Evolutionary conservation across 2,113 vertebrate species (phyloP).

Genomic region (Lophotis ruficrista): DNA sequence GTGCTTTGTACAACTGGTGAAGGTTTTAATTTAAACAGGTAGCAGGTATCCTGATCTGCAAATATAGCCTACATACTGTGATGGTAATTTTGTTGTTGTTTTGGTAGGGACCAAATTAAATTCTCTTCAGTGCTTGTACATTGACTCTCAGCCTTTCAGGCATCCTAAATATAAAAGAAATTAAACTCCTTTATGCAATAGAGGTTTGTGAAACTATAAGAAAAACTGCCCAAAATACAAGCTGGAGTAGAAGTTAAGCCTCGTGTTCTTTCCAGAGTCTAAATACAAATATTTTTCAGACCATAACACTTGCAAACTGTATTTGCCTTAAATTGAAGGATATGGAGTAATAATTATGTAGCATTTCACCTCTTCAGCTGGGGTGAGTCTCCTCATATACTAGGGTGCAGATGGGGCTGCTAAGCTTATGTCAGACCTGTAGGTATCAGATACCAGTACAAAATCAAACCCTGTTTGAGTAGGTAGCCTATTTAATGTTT

Average conservation of each 20-base stretch:
- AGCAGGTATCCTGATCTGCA: neutral
- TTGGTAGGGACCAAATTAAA: neutral
- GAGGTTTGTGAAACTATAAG: neutral
- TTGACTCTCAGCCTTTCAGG: neutral
- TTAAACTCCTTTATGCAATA: neutral
- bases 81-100: neutral
- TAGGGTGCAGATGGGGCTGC: neutral
- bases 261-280: neutral
- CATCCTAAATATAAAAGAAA: neutral
- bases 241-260: neutral
- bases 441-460: neutral
- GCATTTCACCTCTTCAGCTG: neutral
- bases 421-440: neutral
- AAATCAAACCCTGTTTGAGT: neutral
- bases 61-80: neutral
- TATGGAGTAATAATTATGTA: neutral
- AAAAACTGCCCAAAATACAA: neutral
- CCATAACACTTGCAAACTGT: neutral
- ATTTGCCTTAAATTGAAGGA: neutral
- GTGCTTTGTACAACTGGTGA: neutral
- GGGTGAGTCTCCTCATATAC: neutral
- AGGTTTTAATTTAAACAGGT: neutral
- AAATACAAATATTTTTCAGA: slow-evolving; percentile 4
- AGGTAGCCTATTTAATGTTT: neutral
- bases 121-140: neutral